phyloP scores from a whole-genome alignment of 2,113 vertebrate genomes.

The Siniperca chuatsi region DNA sequence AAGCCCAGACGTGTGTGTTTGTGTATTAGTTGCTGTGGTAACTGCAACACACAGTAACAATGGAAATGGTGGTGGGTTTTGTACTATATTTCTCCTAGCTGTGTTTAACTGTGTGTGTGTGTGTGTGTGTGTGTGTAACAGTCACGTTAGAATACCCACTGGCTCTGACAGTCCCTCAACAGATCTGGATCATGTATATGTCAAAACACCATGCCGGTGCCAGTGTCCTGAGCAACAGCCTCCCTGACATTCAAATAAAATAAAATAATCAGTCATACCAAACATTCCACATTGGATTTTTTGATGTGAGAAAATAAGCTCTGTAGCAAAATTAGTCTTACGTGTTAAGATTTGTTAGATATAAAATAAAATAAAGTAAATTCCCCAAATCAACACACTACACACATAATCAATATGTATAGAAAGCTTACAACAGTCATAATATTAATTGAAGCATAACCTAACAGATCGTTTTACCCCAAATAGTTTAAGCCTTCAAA shows the following conservation, averaged over 20 bases:
- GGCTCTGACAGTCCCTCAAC: not conserved
- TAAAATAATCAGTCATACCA: not conserved
- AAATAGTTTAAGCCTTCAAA: not conserved
- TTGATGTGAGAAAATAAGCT: not conserved
- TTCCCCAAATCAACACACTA: not conserved
- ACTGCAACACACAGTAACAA: constrained; percentile 63
- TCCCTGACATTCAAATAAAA: not conserved
- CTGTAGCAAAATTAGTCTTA: not conserved
- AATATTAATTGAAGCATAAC: not conserved
- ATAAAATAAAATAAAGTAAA: not conserved
- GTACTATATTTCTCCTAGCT: constrained; percentile 16
- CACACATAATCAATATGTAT: not conserved
- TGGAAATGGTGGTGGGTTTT: constrained; percentile 33
- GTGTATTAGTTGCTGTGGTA: constrained; percentile 72
- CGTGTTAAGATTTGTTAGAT: not conserved
- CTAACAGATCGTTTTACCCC: no score
- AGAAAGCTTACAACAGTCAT: not conserved
- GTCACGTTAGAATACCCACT: constrained; percentile 8
- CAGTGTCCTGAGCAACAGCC: not conserved
- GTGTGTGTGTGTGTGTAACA: constrained; percentile 5
- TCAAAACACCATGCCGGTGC: not conserved
- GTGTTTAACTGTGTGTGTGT: constrained; percentile 6
- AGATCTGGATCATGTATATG: constrained; percentile 20
- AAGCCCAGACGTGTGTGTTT: constrained; percentile 65
- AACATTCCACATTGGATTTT: not conserved